These are phyloP conservation scores for Danaus chrysippus DNA, from an alignment of 2,888 invertebrate genomes.

Conservation along the genomic window DNA sequence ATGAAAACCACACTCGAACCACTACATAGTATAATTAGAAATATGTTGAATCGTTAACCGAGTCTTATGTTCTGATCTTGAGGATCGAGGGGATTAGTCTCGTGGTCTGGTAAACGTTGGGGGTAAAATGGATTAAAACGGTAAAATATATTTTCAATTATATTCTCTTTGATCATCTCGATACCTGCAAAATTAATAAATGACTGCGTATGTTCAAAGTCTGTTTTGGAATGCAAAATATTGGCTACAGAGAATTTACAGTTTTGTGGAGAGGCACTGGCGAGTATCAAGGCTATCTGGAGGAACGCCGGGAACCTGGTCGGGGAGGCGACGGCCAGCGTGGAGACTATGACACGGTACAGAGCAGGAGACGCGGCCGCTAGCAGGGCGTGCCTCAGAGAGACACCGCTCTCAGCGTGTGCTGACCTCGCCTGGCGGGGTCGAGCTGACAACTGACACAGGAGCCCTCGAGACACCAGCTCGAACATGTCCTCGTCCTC, in stretches of 20 bases:
- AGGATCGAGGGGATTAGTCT: conserved; percentile 52
- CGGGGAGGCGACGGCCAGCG: conserved; percentile 49
- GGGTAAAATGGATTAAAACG: conserved; percentile 70
- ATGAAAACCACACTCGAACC: too few species aligned
- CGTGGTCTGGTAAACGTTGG: conserved; percentile 46
- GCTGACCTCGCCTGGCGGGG: conserved; percentile 32
- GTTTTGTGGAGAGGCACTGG: conserved; percentile 48
- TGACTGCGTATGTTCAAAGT: too few species aligned
- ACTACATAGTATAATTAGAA: too few species aligned
- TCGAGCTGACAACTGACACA: conserved; percentile 52
- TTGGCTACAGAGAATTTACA: conserved; percentile 43
- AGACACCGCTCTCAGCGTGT: conserved; percentile 37
- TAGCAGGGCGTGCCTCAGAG: conserved; percentile 35
- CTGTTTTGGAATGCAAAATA: too few species aligned
- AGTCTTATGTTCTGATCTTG: conserved; percentile 50
- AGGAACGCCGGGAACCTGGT: conserved; percentile 50
- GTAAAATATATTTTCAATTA: conserved; percentile 62
- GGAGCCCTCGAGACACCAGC: conserved; percentile 45
- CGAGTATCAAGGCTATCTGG: conserved; percentile 50
- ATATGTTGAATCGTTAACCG: conserved; percentile 40
- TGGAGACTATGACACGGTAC: conserved; percentile 44
- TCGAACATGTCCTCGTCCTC: conserved; percentile 53
- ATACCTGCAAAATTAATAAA: conserved; percentile 46
- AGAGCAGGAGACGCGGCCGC: conserved; percentile 46
- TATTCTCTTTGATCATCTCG: conserved; percentile 56